Base-by-base conservation (phyloP, 2,888 invertebrate species). In the Noctua janthe region DNA sequence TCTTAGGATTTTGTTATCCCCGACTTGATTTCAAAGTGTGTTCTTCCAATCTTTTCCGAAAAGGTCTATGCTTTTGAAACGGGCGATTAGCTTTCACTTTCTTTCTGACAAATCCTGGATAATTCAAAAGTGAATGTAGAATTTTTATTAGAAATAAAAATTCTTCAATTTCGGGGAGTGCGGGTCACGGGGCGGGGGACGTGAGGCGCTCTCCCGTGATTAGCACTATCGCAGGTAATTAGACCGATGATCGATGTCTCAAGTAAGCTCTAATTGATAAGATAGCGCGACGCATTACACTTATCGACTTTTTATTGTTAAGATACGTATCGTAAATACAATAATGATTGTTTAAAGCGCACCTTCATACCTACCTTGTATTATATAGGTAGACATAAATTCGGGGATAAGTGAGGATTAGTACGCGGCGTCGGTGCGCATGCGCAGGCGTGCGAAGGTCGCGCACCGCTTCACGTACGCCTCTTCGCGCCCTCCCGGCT, bases 191-290 rank as follows among this genome's bases (percentile, higher is more conserved):
- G 59, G 66, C 8, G 59, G 72, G 7, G 71, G 82, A 39, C 62
- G 74, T 23, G 76, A 43, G 74, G 66, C 49, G 76, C 59, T 79
- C 51, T 72, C 75, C 78, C 82, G 72, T 83, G 89, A 90, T 89
- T 90, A 90, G 49, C 82, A 78, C 78, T 92, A 92, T 93, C 92
- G 87, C 54, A 80, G 76, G 93, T 95, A 96, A 96, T 96, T 96
- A 95, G 94, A 93, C 89, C 95, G 94, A 94, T 96, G 96, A 96
- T 96, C 95, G 96, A 96, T 96, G 96, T 94, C 95, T 95, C 93
- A 91, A 93, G 93, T 94, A 94, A 95, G 94, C 93, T 83, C 87
- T 70, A 91, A 88, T 87, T 83, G 94, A 95, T 95, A 91, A 95
- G 94, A 93, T 95, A 95, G 67, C 88, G 90, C 91, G 89, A 91